phyloP scores from a whole-genome alignment of 1,140 invertebrate species.

The Myzus persicae region DNA sequence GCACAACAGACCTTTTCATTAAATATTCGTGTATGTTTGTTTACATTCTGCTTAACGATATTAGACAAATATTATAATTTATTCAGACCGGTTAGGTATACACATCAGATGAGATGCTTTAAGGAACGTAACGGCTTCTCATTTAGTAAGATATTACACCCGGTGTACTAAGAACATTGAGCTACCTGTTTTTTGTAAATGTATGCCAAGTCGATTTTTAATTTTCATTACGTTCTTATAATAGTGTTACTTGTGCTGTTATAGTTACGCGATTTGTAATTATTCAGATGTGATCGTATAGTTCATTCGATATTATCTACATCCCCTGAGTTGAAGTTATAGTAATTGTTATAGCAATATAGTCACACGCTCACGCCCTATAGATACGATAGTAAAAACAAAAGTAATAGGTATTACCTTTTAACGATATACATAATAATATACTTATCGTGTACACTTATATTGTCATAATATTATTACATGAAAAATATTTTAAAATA shows the following conservation, averaged over 20 bases:
- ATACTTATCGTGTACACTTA: too few relatives aligned
- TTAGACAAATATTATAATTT: conserved; percentile 25
- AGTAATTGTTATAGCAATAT: too few relatives aligned
- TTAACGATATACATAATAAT: too few relatives aligned
- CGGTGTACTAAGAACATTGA: neutral
- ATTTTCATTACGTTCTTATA: too few relatives aligned
- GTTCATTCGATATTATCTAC: neutral
- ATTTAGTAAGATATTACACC: neutral
- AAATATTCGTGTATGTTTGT: conserved; percentile 11
- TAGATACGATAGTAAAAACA: too few relatives aligned
- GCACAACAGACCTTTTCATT: conserved; percentile 1
- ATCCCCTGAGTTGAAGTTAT: too few relatives aligned
- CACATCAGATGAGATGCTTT: neutral
- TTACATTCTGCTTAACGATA: conserved; percentile 12
- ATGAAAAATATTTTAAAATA: too few relatives aligned
- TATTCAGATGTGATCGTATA: neutral
- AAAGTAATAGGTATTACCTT: too few relatives aligned
- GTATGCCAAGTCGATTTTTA: neutral
- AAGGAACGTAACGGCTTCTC: neutral
- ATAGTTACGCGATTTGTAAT: neutral
- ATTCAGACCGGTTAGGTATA: neutral
- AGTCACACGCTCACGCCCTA: too few relatives aligned
- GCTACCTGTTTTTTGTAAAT: neutral
- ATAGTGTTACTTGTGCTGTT: too few relatives aligned
- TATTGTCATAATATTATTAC: too few relatives aligned